Conservation (phyloP, 1,140 invertebrate species). For the Rhizoglyphus robini region DNA sequence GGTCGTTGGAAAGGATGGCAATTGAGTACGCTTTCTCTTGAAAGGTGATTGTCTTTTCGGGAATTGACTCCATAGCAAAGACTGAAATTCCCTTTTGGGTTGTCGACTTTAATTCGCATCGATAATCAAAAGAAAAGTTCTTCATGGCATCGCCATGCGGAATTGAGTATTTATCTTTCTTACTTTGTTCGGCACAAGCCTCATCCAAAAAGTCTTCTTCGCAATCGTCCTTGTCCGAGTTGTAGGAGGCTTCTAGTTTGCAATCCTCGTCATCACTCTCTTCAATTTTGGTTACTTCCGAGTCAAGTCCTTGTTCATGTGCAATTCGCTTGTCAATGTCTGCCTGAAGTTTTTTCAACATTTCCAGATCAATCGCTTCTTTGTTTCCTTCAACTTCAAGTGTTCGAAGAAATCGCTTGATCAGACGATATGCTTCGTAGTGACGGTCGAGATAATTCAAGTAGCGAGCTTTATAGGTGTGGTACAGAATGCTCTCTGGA, state of each 20-base stretch:
- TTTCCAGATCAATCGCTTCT: not conserved
- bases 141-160: not conserved
- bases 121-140: not conserved
- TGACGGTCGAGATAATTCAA: not conserved
- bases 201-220: not conserved
- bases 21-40: not conserved
- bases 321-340: not conserved
- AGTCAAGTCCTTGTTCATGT: not conserved
- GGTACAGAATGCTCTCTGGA: too few relatives aligned
- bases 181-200: not conserved
- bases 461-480: not conserved
- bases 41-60: not conserved
- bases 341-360: not conserved
- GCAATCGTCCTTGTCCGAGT: not conserved
- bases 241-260: not conserved
- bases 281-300: not conserved
- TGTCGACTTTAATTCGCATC: not conserved
- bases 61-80: not conserved
- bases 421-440: not conserved
- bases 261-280: not conserved
- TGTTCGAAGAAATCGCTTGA: not conserved
- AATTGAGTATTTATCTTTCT: not conserved
- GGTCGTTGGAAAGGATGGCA: not conserved
- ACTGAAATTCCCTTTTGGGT: not conserved
- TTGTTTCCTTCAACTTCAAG: not conserved